Evolutionary conservation across 1,140 invertebrate species (phyloP).

Genomic region (Palaemon carinicauda): DNA sequence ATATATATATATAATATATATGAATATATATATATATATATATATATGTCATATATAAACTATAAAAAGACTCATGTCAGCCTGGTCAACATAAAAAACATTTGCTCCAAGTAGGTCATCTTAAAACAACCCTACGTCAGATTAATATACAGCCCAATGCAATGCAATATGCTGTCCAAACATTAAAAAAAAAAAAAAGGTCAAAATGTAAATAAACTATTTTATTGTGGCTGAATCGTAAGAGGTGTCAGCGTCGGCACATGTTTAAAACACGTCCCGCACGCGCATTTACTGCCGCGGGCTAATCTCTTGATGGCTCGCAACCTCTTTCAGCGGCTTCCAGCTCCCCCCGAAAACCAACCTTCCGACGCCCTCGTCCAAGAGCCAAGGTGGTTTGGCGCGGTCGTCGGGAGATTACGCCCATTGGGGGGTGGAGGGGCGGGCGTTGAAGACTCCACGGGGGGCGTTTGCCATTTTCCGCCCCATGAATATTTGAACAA

Average conservation of each 20-base stretch:
- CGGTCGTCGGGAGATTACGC: background rate
- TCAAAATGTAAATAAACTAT: no score
- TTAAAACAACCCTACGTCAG: no score
- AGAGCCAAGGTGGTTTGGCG: background rate
- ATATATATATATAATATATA: no score
- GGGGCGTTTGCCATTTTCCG: slow-evolving; percentile 16
- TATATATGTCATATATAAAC: no score
- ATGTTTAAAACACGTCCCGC: background rate
- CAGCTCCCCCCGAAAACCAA: background rate
- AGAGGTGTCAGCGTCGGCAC: background rate
- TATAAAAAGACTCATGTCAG: no score
- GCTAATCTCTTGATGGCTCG: slow-evolving; percentile 25
- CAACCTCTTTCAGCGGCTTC: background rate
- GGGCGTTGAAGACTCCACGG: background rate
- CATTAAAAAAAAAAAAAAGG: no score
- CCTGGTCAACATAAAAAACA: no score
- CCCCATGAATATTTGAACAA: slow-evolving; percentile 28
- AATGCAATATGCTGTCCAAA: no score
- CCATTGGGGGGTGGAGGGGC: background rate
- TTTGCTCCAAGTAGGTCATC: no score
- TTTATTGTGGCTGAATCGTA: background rate
- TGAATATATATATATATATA: no score
- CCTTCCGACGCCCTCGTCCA: background rate
- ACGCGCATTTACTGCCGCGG: background rate
- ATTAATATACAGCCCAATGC: no score